phyloP scores from a whole-genome alignment of 2,797 vertebrate species.

The Gadopsis marmoratus region DNA sequence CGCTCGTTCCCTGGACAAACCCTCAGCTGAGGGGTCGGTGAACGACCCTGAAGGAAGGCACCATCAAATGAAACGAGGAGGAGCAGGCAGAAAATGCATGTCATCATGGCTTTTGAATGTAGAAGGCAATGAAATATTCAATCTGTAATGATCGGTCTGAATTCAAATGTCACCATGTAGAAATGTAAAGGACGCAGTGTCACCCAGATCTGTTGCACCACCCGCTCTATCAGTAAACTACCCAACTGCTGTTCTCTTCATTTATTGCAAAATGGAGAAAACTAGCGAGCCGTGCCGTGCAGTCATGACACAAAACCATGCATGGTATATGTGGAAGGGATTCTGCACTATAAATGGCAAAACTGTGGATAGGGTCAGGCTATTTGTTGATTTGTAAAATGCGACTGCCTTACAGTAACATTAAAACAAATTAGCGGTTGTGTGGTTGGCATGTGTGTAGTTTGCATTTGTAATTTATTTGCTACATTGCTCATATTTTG shows the following conservation, averaged over 20 bases:
- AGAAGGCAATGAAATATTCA: neutral
- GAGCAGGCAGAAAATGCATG: neutral
- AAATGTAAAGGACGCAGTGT: neutral
- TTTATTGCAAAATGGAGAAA: neutral
- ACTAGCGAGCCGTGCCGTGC: neutral
- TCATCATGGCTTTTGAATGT: too few species aligned
- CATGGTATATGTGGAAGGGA: too few species aligned
- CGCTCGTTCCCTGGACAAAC: conserved; percentile 82
- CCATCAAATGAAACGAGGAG: neutral
- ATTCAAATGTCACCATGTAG: too few species aligned
- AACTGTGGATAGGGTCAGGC: neutral
- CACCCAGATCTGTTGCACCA: neutral
- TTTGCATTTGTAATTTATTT: too few species aligned
- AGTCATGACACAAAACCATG: neutral
- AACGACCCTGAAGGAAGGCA: conserved; percentile 43
- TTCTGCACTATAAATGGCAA: too few species aligned
- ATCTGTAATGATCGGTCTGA: neutral
- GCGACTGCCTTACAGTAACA: neutral
- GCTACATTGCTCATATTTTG: too few species aligned
- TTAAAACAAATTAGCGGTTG: neutral
- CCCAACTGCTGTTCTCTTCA: neutral
- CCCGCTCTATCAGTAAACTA: neutral
- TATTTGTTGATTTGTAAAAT: neutral
- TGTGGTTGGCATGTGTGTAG: too few species aligned
- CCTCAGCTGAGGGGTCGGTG: conserved; percentile 72